Conservation (phyloP, 1,140 invertebrate genomes). For the Schlechtendalia chinensis region DNA sequence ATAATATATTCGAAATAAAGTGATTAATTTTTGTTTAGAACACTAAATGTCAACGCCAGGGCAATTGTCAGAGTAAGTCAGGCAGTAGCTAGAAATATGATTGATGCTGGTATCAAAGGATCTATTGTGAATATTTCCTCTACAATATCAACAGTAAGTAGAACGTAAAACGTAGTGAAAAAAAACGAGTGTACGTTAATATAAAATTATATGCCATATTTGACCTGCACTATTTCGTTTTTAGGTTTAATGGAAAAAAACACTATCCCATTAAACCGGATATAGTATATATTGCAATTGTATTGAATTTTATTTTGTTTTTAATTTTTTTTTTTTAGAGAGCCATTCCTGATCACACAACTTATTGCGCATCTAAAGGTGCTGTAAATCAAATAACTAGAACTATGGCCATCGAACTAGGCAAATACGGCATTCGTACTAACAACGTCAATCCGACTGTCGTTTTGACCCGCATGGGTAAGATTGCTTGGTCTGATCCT, state of each 20-base stretch:
- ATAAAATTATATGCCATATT: no score
- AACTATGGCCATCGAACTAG: constrained; percentile 84
- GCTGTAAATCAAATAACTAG: constrained; percentile 65
- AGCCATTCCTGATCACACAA: constrained; percentile 72
- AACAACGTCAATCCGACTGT: constrained; percentile 90
- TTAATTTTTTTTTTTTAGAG: constrained; percentile 55
- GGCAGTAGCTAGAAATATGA: constrained; percentile 70
- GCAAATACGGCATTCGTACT: constrained; percentile 78
- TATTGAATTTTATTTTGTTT: no score
- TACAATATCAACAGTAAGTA: constrained; percentile 60
- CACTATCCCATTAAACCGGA: no score
- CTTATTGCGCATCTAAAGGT: constrained; percentile 70
- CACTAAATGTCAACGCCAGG: constrained; percentile 81
- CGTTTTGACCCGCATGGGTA: constrained; percentile 87
- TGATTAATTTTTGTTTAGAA: constrained; percentile 57
- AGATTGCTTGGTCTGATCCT: constrained; percentile 78
- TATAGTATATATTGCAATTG: no score
- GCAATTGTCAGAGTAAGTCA: constrained; percentile 81
- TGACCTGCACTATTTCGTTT: no score
- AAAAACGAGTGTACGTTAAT: no score
- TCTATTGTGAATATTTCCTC: constrained; percentile 89
- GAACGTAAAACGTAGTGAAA: no score
- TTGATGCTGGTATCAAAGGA: constrained; percentile 68
- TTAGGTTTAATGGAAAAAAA: no score
- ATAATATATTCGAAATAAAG: neutral